phyloP scores from a whole-genome alignment of 2,797 vertebrate genomes.

The Hephaestus fuliginosus region DNA sequence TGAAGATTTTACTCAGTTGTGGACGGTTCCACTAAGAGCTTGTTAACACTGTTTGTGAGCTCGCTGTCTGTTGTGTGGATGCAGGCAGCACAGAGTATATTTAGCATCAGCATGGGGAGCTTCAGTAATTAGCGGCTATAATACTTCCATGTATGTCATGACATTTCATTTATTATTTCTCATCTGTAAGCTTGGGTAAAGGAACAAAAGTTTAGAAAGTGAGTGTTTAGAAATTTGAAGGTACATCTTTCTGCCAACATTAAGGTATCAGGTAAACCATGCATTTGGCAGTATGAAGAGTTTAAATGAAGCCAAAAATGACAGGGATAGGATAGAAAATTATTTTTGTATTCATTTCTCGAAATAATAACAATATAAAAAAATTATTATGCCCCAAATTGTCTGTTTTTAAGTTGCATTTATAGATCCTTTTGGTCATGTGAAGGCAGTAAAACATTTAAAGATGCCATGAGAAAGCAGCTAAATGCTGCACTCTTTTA shows the following conservation, averaged over 20 bases:
- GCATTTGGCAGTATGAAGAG: not conserved
- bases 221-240: not conserved
- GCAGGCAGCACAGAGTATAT: slow-evolving; percentile 44
- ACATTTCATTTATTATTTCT: slow-evolving; percentile 50
- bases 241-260: not conserved
- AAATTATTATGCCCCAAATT: too few relatives aligned
- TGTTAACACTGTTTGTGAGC: slow-evolving; percentile 61
- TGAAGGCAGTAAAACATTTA: too few relatives aligned
- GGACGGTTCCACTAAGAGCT: slow-evolving; percentile 50
- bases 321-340: not conserved
- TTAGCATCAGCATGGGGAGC: slow-evolving; percentile 46
- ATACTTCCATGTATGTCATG: slow-evolving; percentile 34
- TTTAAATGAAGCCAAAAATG: slow-evolving; percentile 20
- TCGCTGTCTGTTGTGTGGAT: slow-evolving; percentile 34
- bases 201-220: not conserved
- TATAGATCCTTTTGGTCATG: too few relatives aligned
- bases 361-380: too few relatives aligned
- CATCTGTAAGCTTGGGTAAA: not conserved
- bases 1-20: slow-evolving; percentile 63
- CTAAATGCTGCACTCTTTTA: too few relatives aligned
- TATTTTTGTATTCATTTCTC: not conserved
- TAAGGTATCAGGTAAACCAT: not conserved
- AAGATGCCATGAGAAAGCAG: too few relatives aligned
- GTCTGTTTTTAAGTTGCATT: too few relatives aligned
- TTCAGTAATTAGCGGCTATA: slow-evolving; percentile 51